Evolutionary conservation across 2,888 invertebrate genomes (phyloP).

Genomic region (Lepidochitona cinerea): DNA sequence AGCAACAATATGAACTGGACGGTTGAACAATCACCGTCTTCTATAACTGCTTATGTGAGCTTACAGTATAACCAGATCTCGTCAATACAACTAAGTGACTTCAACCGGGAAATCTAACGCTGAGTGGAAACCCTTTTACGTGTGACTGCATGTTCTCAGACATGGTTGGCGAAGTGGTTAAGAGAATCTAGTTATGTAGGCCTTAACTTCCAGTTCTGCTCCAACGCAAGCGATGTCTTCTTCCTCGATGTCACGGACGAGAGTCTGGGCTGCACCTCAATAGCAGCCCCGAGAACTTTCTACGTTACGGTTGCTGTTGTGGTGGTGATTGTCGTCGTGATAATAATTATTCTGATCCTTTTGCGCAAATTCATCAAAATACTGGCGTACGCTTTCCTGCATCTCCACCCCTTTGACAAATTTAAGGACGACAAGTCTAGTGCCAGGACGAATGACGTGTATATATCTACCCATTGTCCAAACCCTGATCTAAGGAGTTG

Average conservation of each 20-base stretch:
- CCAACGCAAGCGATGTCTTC: not conserved
- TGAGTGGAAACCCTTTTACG: not conserved
- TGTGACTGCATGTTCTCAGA: constrained; percentile 1
- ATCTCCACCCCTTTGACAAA: not conserved
- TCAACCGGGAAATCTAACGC: not conserved
- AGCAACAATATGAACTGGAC: constrained; percentile 5
- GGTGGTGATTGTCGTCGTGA: not conserved
- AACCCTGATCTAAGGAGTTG: not conserved
- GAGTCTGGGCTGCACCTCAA: not conserved
- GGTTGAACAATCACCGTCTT: not conserved
- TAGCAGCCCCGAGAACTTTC: not conserved
- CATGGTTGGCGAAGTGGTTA: not conserved
- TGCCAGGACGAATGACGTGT: not conserved
- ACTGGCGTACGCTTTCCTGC: not conserved
- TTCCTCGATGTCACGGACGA: not conserved
- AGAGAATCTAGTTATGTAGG: not conserved
- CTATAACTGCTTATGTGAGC: not conserved
- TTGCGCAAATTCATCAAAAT: constrained; percentile 1
- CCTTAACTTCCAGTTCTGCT: not conserved
- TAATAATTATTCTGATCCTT: not conserved
- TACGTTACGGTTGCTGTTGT: not conserved
- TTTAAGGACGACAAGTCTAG: not conserved
- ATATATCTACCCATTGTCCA: not conserved
- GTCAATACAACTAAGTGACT: not conserved
- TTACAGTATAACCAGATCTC: not conserved